phyloP scores from a whole-genome alignment of 2,888 invertebrate genomes.

The Platycnemis pennipes region DNA sequence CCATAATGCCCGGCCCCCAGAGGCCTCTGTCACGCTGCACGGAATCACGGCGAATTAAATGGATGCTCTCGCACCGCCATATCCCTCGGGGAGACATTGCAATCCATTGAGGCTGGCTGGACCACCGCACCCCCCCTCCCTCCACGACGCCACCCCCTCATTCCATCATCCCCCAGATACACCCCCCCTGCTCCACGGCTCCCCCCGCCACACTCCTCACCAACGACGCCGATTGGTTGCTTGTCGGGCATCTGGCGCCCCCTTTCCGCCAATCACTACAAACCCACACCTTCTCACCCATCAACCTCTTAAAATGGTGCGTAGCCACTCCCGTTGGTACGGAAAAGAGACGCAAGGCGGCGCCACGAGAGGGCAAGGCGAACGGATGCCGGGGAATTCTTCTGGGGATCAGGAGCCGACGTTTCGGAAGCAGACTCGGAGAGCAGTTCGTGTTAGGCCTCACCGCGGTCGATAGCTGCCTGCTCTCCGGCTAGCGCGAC shows the following conservation, averaged over 20 bases:
- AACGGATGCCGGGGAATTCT: too few species aligned
- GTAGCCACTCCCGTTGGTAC: neutral
- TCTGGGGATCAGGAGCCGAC: too few species aligned
- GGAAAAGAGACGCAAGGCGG: neutral
- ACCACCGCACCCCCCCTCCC: neutral
- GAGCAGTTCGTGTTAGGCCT: too few species aligned
- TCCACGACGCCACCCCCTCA: neutral
- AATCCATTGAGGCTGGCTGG: constrained; percentile 65
- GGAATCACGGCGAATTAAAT: too few species aligned
- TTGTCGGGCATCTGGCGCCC: constrained; percentile 22
- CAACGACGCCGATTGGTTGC: constrained; percentile 53
- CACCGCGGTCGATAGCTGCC: too few species aligned
- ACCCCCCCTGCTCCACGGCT: neutral
- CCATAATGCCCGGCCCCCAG: too few species aligned
- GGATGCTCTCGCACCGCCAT: too few species aligned
- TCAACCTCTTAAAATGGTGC: neutral
- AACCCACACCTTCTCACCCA: neutral
- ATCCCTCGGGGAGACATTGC: constrained; percentile 66
- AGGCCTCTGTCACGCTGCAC: too few species aligned
- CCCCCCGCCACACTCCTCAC: neutral
- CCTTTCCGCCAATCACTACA: constrained; percentile 35
- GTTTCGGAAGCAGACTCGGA: too few species aligned
- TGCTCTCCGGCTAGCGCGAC: too few species aligned
- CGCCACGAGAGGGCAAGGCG: too few species aligned
- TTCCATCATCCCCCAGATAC: neutral